phyloP scores from a whole-genome alignment of 2,797 vertebrate genomes.

The Anabas testudineus region DNA sequence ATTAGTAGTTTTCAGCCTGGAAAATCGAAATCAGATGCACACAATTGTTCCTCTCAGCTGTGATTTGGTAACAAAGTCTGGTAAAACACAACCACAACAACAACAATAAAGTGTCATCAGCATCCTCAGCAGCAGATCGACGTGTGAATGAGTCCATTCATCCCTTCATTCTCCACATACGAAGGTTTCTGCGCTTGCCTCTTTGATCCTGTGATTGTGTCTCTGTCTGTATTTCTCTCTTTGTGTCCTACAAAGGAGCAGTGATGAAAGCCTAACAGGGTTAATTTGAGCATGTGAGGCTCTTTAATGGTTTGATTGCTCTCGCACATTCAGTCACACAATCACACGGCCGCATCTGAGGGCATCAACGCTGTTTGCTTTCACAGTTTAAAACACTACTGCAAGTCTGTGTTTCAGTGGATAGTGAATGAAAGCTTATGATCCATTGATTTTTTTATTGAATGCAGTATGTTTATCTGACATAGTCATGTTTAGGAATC shows the following conservation, averaged over 20 bases:
- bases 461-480: slow-evolving; percentile 3
- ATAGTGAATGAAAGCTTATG: background rate
- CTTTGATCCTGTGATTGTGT: slow-evolving; percentile 50
- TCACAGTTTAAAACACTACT: background rate
- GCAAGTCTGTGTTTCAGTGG: background rate
- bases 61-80: background rate
- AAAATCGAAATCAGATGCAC: slow-evolving; percentile 10
- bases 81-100: background rate
- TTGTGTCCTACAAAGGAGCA: slow-evolving; percentile 27
- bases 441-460: background rate
- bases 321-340: background rate
- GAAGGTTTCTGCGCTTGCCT: slow-evolving; percentile 23
- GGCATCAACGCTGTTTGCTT: background rate
- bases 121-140: background rate
- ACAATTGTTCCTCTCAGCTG: background rate
- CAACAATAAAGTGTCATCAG: background rate
- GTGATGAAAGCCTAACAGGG: slow-evolving; percentile 20
- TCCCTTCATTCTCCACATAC: slow-evolving; percentile 18
- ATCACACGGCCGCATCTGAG: background rate
- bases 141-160: slow-evolving; percentile 44
- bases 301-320: slow-evolving; percentile 10
- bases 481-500: slow-evolving; percentile 1
- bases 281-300: slow-evolving; percentile 17
- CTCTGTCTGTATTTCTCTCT: slow-evolving; percentile 16
- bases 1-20: background rate